phyloP scores from a whole-genome alignment of 2,797 vertebrate genomes.

The Odontamblyopus lacepedii region DNA sequence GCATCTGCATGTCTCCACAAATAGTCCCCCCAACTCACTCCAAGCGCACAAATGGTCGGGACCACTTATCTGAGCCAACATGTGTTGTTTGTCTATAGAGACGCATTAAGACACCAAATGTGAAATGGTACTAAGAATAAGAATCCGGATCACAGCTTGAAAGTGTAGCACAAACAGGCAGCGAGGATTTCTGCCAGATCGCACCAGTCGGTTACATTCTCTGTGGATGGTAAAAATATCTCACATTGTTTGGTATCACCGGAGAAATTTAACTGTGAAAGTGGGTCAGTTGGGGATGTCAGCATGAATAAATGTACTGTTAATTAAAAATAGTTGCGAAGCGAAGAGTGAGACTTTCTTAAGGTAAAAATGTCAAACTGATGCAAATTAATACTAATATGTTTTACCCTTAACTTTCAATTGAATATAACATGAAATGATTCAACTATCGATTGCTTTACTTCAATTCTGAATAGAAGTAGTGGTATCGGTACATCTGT shows the following conservation, averaged over 20 bases:
- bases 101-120: conserved; percentile 23
- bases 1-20: conserved; percentile 31
- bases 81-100: conserved; percentile 35
- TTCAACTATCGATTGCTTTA: no score
- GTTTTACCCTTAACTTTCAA: no score
- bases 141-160: conserved; percentile 43
- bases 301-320: not conserved
- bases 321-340: no score
- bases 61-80: conserved; percentile 19
- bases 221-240: conserved; percentile 39
- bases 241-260: conserved; percentile 18
- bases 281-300: conserved; percentile 24
- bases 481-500: no score
- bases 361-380: no score
- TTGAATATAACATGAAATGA: no score
- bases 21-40: conserved; percentile 13
- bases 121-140: conserved; percentile 38
- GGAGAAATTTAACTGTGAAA: conserved; percentile 32
- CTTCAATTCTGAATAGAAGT: no score
- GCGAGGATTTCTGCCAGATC: conserved; percentile 45
- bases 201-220: conserved; percentile 46
- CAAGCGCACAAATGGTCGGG: conserved; percentile 22
- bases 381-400: no score
- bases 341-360: no score
- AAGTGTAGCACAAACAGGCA: conserved; percentile 40